Evolutionary conservation across 2,113 vertebrate species (phyloP).

Genomic region (Chascanopsetta lugubris): DNA sequence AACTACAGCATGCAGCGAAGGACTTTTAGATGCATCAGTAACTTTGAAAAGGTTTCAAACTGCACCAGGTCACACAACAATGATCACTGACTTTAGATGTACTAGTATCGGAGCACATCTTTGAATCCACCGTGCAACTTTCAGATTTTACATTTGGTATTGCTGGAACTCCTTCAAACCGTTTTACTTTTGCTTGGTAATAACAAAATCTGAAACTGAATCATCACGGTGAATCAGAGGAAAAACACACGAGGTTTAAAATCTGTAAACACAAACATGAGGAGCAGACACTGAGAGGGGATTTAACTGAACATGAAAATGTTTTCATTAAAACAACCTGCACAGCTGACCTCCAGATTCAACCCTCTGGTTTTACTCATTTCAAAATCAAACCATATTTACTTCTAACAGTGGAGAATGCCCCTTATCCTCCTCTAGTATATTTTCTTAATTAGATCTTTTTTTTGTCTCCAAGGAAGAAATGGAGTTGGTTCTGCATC

Average conservation of each 20-base stretch:
- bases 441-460: slow-evolving; percentile 30
- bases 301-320: slow-evolving; percentile 64
- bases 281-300: slow-evolving; percentile 21
- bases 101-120: too few species aligned
- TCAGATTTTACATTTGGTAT: not conserved
- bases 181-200: not conserved
- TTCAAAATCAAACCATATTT: slow-evolving; percentile 71
- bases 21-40: too few species aligned
- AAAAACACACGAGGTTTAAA: slow-evolving; percentile 26
- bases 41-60: too few species aligned
- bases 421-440: slow-evolving; percentile 21
- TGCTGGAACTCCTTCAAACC: not conserved
- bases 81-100: too few species aligned
- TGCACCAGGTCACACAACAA: too few species aligned
- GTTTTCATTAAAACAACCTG: slow-evolving; percentile 68
- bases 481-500: slow-evolving; percentile 3
- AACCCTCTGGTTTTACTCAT: slow-evolving; percentile 58
- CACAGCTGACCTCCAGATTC: slow-evolving; percentile 63
- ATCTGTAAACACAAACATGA: slow-evolving; percentile 26
- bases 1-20: too few species aligned
- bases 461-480: slow-evolving; percentile 6
- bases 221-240: too few species aligned
- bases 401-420: slow-evolving; percentile 45
- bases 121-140: too few species aligned
- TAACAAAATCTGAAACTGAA: not conserved